Percentiles rank a stretch among this genome's conserved stretches.
phyloP scores from a whole-genome alignment of 2,797 vertebrate species.

The Bradypodion pumilum region DNA sequence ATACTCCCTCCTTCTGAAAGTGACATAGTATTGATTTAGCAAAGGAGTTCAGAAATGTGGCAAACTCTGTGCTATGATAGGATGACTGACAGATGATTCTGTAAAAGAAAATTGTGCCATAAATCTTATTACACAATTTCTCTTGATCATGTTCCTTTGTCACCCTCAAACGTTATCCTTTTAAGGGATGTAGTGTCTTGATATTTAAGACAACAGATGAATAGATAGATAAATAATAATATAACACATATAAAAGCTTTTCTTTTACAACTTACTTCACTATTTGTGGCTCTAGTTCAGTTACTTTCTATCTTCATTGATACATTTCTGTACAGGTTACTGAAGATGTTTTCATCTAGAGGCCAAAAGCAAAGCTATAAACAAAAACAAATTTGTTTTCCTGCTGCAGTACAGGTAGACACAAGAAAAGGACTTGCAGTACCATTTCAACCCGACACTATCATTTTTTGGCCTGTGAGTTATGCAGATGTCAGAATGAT shows the following conservation, averaged over 20 bases:
- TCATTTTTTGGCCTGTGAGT: slow-evolving; percentile 57
- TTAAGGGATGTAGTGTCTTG: slow-evolving; percentile 30
- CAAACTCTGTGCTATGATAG: not conserved
- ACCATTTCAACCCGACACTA: slow-evolving; percentile 46
- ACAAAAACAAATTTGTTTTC: not conserved
- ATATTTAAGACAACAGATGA: slow-evolving; percentile 26
- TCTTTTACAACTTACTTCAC: slow-evolving; percentile 16
- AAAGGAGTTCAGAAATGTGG: not conserved
- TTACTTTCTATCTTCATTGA: slow-evolving; percentile 25
- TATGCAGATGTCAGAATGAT: slow-evolving; percentile 49
- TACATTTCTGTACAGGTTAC: slow-evolving; percentile 23
- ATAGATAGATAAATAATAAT: slow-evolving; percentile 10
- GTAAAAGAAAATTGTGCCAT: not conserved
- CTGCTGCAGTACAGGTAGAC: not conserved
- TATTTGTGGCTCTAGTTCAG: slow-evolving; percentile 27
- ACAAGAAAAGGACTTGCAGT: slow-evolving; percentile 51
- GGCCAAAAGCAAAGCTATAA: too few relatives aligned
- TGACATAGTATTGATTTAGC: not conserved
- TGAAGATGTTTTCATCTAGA: slow-evolving; percentile 31
- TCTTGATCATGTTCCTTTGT: slow-evolving; percentile 16
- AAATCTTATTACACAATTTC: slow-evolving; percentile 13
- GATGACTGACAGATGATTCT: slow-evolving; percentile 7
- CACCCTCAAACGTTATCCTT: slow-evolving; percentile 46
- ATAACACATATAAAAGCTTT: not conserved
- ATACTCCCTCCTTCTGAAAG: not conserved